These are phyloP conservation scores for Tokudaia muenninki DNA, from an alignment of 2,797 vertebrate genomes.

Conservation along the genomic window DNA sequence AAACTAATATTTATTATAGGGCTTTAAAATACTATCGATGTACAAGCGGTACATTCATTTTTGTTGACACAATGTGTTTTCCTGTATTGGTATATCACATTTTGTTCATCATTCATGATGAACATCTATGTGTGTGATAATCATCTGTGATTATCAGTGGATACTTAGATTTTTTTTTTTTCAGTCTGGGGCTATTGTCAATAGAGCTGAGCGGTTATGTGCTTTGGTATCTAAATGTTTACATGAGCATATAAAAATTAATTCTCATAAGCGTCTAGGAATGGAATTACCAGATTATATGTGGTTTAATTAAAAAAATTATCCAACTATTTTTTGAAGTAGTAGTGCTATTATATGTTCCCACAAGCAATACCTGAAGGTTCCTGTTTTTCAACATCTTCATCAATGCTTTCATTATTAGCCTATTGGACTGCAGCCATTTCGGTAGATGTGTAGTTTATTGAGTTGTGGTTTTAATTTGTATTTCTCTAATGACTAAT, in stretches of 20 bases:
- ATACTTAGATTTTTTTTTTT: constrained; percentile 42
- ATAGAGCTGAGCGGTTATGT: background rate
- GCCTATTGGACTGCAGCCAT: constrained; percentile 63
- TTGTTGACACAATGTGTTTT: background rate
- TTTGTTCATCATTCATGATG: constrained; percentile 49
- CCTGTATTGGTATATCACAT: background rate
- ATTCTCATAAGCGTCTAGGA: constrained; percentile 8
- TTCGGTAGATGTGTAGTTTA: constrained; percentile 43
- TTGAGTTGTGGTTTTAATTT: constrained; percentile 77
- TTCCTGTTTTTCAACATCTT: constrained; percentile 42
- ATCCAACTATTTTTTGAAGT: constrained; percentile 51
- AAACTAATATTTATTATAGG: background rate
- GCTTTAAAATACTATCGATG: background rate
- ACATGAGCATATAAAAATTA: background rate
- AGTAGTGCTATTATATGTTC: constrained; percentile 13
- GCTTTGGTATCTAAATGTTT: background rate
- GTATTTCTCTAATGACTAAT: constrained; percentile 69
- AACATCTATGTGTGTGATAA: background rate
- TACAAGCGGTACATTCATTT: constrained; percentile 18
- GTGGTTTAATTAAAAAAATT: constrained; percentile 57
- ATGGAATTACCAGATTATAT: constrained; percentile 14
- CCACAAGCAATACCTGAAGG: background rate
- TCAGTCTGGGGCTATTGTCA: constrained; percentile 17
- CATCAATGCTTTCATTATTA: constrained; percentile 45
- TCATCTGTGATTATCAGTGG: background rate